A percentile compares a stretch with the other conserved stretches of the same genome.
Conservation (phyloP, 2,888 invertebrate genomes). For the Sepioteuthis lessoniana region DNA sequence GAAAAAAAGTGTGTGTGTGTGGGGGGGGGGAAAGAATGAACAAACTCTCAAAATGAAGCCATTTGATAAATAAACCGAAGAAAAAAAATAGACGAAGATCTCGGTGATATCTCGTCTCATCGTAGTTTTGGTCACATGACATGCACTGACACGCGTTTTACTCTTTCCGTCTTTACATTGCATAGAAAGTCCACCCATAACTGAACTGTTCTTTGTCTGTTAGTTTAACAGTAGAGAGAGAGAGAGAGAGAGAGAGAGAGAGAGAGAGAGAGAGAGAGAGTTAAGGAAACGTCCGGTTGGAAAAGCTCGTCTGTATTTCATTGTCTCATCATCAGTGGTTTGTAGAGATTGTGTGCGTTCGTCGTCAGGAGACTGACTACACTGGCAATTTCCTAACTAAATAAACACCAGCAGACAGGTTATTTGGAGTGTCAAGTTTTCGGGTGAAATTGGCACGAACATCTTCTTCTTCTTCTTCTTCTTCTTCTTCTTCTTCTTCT, state of each 20-base stretch:
- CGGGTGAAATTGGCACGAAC: background rate
- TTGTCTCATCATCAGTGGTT: background rate
- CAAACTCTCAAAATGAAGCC: background rate
- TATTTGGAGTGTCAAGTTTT: background rate
- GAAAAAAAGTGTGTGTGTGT: no score
- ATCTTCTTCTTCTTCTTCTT: background rate
- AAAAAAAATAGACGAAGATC: background rate
- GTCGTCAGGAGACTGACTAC: background rate
- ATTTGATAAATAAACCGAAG: background rate
- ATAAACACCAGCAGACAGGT: background rate
- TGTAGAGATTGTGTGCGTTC: background rate
- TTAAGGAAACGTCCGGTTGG: background rate
- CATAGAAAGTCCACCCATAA: background rate
- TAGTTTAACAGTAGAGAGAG: background rate
- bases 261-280: background rate
- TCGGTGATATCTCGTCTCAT: background rate
- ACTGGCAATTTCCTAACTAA: conserved; percentile 5
- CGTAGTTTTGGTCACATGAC: background rate
- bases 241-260: no score
- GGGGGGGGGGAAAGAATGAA: background rate
- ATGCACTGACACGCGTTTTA: background rate
- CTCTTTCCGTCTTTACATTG: background rate
- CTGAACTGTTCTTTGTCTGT: background rate
- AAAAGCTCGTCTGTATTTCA: background rate
- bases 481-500: background rate